Percentiles rank a stretch among this genome's conserved stretches.
These are phyloP conservation scores for Apamea crenata DNA, from an alignment of 2,888 invertebrate genomes.

Conservation along the genomic window DNA sequence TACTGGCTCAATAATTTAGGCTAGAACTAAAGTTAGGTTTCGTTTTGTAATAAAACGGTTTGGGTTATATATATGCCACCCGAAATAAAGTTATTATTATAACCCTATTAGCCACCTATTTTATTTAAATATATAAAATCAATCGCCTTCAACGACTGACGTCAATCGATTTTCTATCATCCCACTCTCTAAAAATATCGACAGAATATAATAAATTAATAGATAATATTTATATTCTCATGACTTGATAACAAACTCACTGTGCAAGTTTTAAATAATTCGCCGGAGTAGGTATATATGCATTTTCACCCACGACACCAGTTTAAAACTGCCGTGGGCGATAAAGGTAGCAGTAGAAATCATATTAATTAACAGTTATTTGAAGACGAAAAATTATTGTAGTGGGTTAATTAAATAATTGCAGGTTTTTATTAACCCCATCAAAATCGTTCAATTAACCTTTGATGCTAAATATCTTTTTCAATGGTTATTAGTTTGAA, in stretches of 20 bases:
- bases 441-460: conserved; percentile 27
- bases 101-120: background rate
- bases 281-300: conserved; percentile 26
- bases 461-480: background rate
- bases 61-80: no score
- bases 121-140: background rate
- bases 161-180: background rate
- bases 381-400: conserved; percentile 21
- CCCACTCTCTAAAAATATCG: background rate
- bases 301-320: conserved; percentile 54
- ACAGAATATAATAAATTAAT: background rate
- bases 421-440: conserved; percentile 6
- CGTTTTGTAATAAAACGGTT: no score
- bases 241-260: conserved; percentile 12
- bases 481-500: background rate
- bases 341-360: conserved; percentile 41
- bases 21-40: no score
- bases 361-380: conserved; percentile 40
- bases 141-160: background rate
- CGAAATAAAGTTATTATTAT: no score
- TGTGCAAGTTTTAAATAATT: conserved; percentile 38
- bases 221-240: conserved; percentile 16
- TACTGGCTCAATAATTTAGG: no score
- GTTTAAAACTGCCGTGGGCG: conserved; percentile 43
- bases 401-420: conserved; percentile 45